Percentiles rank a stretch among this genome's conserved stretches.
phyloP scores from a whole-genome alignment of 2,888 invertebrate species.

The Caenorhabditis sp. region DNA sequence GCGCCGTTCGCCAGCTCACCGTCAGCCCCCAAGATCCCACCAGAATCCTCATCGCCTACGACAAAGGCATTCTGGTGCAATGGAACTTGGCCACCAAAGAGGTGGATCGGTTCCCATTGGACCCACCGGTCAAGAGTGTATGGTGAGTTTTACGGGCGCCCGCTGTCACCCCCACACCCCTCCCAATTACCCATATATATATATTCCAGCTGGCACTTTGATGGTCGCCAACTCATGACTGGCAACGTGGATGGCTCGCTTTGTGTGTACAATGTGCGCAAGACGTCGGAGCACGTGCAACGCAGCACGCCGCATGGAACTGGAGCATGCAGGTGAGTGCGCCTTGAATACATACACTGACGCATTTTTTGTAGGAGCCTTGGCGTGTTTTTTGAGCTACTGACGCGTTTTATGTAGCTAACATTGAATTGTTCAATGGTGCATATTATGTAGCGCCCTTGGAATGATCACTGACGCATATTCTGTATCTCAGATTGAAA shows the following conservation, averaged over 20 bases:
- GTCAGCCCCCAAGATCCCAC: slow-evolving; percentile 88
- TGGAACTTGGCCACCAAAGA: slow-evolving; percentile 91
- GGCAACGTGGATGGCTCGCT: slow-evolving; percentile 92
- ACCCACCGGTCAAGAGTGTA: slow-evolving; percentile 62
- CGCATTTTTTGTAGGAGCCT: too few species aligned
- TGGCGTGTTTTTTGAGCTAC: too few species aligned
- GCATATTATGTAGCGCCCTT: too few species aligned
- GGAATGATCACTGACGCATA: too few species aligned
- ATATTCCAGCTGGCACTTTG: slow-evolving; percentile 86
- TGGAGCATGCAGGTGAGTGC: slow-evolving; percentile 51
- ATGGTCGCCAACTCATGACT: slow-evolving; percentile 96
- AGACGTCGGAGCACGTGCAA: slow-evolving; percentile 67
- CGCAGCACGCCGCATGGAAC: slow-evolving; percentile 59
- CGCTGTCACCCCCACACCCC: too few species aligned
- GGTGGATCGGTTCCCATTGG: slow-evolving; percentile 77
- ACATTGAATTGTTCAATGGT: too few species aligned
- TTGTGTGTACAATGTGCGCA: slow-evolving; percentile 87
- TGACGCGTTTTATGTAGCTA: too few species aligned
- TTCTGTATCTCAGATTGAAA: too few species aligned
- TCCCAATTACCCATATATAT: too few species aligned
- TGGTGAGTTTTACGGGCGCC: slow-evolving; percentile 17
- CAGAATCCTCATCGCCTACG: slow-evolving; percentile 87
- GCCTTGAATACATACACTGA: too few species aligned
- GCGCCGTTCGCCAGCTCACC: slow-evolving; percentile 91
- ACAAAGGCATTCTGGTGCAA: slow-evolving; percentile 89